These are phyloP conservation scores for Myrmophylax atrothorax DNA, from an alignment of 2,113 vertebrate species.

Conservation along the genomic window DNA sequence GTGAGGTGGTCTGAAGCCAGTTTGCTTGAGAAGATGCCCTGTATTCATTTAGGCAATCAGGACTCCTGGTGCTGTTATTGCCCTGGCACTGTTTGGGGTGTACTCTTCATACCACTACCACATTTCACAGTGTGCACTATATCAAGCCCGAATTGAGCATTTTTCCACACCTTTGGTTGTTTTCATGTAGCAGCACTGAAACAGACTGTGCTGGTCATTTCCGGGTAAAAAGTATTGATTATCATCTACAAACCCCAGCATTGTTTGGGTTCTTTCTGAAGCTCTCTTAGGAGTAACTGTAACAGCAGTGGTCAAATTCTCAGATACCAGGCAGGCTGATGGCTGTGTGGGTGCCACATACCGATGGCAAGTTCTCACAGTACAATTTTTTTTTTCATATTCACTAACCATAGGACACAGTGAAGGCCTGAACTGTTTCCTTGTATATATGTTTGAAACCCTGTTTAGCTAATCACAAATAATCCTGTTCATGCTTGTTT, in stretches of 20 bases:
- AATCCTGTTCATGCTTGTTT: background rate
- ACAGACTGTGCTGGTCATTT: background rate
- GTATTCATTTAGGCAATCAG: background rate
- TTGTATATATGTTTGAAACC: background rate
- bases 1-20: background rate
- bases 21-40: background rate
- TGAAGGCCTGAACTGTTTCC: background rate
- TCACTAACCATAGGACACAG: accelerated
- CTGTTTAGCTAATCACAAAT: background rate
- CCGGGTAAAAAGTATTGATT: background rate
- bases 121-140: background rate
- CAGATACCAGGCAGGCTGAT: background rate
- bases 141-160: background rate
- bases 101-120: background rate
- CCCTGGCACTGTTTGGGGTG: background rate
- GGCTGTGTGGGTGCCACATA: accelerated
- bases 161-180: background rate
- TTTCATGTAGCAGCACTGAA: background rate
- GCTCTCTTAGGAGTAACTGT: background rate
- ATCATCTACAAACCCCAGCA: background rate
- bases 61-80: background rate
- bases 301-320: background rate
- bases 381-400: background rate
- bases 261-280: background rate
- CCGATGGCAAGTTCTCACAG: background rate